Percentiles rank a stretch among this genome's conserved stretches.
These are phyloP conservation scores for Mormyrops boulengeri DNA, from an alignment of 2,797 vertebrate genomes.

Conservation along the genomic window DNA sequence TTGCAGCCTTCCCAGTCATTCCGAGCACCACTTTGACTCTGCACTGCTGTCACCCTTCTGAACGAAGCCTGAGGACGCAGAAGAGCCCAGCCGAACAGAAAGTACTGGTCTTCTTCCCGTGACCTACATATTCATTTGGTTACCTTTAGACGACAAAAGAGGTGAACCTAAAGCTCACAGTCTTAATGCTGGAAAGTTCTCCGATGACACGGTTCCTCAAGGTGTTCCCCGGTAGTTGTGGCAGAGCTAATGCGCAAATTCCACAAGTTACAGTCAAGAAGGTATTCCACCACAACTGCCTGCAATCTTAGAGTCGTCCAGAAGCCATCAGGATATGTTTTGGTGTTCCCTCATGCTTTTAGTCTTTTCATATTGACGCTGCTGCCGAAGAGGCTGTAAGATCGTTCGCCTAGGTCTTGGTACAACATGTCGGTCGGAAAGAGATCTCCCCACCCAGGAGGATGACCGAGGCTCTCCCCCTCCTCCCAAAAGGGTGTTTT, in stretches of 20 bases:
- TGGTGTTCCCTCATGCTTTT: not conserved
- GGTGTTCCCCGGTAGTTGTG: not conserved
- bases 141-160: not conserved
- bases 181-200: not conserved
- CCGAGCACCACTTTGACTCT: not conserved
- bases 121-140: not conserved
- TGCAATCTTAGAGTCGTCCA: not conserved
- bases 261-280: not conserved
- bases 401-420: not conserved
- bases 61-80: not conserved
- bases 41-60: not conserved
- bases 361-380: not conserved
- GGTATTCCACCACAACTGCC: not conserved
- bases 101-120: not conserved
- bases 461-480: not conserved
- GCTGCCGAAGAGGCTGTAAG: not conserved
- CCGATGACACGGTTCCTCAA: not conserved
- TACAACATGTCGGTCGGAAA: not conserved
- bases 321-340: not conserved
- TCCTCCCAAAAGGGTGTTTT: not conserved
- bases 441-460: not conserved
- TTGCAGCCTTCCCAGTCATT: not conserved
- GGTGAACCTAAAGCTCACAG: not conserved
- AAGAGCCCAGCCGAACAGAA: not conserved
- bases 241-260: not conserved